Evolutionary conservation across 2,888 invertebrate species (phyloP).

Genomic region (Ypsolopha scabrella): DNA sequence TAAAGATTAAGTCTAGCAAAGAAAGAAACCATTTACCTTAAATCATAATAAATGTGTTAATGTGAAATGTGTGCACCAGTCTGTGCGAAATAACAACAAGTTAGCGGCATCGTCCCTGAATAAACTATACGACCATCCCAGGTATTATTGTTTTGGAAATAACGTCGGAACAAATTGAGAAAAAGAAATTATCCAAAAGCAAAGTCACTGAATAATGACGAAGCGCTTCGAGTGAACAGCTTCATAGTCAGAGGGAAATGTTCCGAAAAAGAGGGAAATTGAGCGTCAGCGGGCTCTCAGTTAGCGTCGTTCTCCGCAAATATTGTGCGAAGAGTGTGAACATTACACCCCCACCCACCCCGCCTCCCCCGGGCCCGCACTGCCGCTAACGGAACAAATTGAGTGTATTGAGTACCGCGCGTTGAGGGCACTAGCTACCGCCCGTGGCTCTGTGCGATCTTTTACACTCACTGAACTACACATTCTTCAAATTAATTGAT

Average conservation of each 20-base stretch:
- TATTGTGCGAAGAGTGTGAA: slow-evolving; percentile 59
- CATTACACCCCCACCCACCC: slow-evolving; percentile 21
- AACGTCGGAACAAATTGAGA: too few species aligned
- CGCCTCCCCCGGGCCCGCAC: slow-evolving; percentile 15
- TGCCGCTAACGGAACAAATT: slow-evolving; percentile 54
- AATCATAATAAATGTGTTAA: too few species aligned
- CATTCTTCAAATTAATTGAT: too few species aligned
- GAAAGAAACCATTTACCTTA: too few species aligned
- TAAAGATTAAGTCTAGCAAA: too few species aligned
- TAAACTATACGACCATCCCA: too few species aligned
- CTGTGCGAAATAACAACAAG: too few species aligned
- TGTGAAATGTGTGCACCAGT: too few species aligned
- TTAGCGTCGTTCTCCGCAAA: slow-evolving; percentile 35
- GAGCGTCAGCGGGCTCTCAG: slow-evolving; percentile 27
- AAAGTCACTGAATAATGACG: slow-evolving; percentile 1
- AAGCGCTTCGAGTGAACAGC: slow-evolving; percentile 1
- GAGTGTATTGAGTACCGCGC: slow-evolving; percentile 39
- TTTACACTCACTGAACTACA: too few species aligned
- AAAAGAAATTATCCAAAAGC: not conserved
- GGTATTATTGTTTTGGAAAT: too few species aligned
- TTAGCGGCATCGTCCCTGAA: too few species aligned
- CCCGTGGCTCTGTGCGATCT: not conserved
- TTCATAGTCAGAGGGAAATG: slow-evolving; percentile 12
- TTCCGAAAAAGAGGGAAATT: slow-evolving; percentile 21
- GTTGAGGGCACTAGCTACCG: not conserved